Percentiles rank a stretch among this genome's conserved stretches.
Evolutionary conservation across 2,888 invertebrate genomes (phyloP).

Genomic region (Tenodera sinensis): DNA sequence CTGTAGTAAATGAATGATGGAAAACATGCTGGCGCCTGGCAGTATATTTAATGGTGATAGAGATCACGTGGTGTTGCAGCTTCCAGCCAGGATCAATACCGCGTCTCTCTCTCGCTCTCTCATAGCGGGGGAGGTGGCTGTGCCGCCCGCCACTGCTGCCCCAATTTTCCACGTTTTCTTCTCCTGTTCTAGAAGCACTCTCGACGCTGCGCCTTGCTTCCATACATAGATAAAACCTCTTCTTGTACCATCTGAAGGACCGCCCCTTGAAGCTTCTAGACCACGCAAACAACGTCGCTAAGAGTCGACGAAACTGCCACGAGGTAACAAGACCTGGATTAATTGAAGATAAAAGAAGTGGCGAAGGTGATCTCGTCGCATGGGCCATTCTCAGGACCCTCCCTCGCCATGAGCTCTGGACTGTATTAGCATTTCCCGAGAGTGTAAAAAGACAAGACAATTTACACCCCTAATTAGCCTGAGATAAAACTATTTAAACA

Average conservation of each 20-base stretch:
- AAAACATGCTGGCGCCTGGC: neutral
- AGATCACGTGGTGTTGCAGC: neutral
- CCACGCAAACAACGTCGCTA: neutral
- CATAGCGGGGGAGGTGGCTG: neutral
- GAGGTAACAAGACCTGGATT: neutral
- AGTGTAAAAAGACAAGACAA: too few species aligned
- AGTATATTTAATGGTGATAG: neutral
- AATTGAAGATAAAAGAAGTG: neutral
- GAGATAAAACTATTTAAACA: too few species aligned
- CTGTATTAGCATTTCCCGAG: too few species aligned
- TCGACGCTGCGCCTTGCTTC: neutral
- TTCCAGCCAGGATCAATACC: neutral
- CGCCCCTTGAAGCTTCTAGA: neutral
- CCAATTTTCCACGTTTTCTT: neutral
- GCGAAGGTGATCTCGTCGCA: neutral
- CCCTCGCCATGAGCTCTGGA: too few species aligned
- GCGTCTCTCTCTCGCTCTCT: neutral
- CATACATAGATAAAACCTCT: neutral
- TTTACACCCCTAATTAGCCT: too few species aligned
- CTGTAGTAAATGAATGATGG: neutral
- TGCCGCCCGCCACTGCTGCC: neutral
- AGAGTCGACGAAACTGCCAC: neutral
- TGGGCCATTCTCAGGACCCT: too few species aligned
- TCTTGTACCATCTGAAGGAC: neutral
- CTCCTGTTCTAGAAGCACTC: neutral